These are phyloP conservation scores for Penelope pileata DNA, from an alignment of 2,113 vertebrate species.

Conservation along the genomic window DNA sequence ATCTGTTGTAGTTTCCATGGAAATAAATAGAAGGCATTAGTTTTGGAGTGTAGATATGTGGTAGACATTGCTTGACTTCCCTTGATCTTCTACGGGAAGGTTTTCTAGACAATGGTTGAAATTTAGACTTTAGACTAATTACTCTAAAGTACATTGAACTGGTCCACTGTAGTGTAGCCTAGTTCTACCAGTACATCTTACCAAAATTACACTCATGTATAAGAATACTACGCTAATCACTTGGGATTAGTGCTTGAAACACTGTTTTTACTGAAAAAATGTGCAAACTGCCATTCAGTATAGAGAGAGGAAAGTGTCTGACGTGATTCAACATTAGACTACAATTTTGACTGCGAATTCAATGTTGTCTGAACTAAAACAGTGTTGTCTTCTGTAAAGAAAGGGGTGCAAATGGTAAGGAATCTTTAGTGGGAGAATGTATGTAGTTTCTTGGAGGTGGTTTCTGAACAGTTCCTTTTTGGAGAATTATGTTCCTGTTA, in stretches of 20 bases:
- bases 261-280: not conserved
- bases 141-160: not conserved
- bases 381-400: not conserved
- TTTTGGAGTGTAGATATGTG: not conserved
- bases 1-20: not conserved
- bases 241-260: not conserved
- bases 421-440: not conserved
- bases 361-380: not conserved
- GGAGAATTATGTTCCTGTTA: not conserved
- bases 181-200: not conserved
- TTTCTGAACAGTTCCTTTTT: not conserved
- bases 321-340: not conserved
- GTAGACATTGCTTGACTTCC: not conserved
- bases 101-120: not conserved
- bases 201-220: not conserved
- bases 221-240: not conserved
- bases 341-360: not conserved
- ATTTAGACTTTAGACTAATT: not conserved
- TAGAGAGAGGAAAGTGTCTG: not conserved
- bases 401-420: not conserved
- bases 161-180: not conserved
- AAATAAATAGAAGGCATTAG: not conserved
- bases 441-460: not conserved
- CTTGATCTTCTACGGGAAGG: not conserved
- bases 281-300: not conserved